Conservation (phyloP, 2,888 invertebrate species). For the Taenaris catops region DNA sequence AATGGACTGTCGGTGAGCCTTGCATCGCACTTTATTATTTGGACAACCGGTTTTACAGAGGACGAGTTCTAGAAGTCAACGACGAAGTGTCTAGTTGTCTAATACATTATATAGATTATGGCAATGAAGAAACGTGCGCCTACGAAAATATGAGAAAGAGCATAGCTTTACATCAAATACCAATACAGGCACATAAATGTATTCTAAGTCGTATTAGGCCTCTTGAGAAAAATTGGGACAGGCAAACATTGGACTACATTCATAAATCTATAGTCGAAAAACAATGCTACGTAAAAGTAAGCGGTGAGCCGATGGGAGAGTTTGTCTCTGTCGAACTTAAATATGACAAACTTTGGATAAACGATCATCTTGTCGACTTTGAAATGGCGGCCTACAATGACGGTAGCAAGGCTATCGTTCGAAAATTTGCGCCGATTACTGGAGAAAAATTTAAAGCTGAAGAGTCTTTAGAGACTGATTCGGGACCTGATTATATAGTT, state of each 20-base stretch:
- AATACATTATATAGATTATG: conserved; percentile 90
- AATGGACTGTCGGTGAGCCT: conserved; percentile 82
- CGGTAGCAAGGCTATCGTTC: conserved; percentile 43
- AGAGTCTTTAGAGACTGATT: conserved; percentile 35
- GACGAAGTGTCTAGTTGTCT: conserved; percentile 53
- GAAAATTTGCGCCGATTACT: conserved; percentile 35
- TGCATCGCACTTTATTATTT: conserved; percentile 84
- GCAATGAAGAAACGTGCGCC: conserved; percentile 84
- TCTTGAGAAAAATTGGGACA: conserved; percentile 57
- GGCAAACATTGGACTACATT: conserved; percentile 80
- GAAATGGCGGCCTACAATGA: conserved; percentile 58
- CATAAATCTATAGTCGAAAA: conserved; percentile 81
- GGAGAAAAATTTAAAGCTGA: conserved; percentile 14
- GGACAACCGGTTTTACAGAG: conserved; percentile 86
- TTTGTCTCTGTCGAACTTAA: conserved; percentile 51
- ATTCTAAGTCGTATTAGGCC: conserved; percentile 63
- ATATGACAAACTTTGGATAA: conserved; percentile 58
- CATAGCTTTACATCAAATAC: conserved; percentile 82
- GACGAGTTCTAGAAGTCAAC: conserved; percentile 70
- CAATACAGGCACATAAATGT: conserved; percentile 83
- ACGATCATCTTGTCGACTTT: conserved; percentile 67
- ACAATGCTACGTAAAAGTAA: conserved; percentile 67
- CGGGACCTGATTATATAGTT: conserved; percentile 52
- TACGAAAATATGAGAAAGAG: conserved; percentile 80
- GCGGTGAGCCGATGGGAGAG: conserved; percentile 46